Evolutionary conservation across 1,140 invertebrate genomes (phyloP).

Genomic region (Drosophila obscura): DNA sequence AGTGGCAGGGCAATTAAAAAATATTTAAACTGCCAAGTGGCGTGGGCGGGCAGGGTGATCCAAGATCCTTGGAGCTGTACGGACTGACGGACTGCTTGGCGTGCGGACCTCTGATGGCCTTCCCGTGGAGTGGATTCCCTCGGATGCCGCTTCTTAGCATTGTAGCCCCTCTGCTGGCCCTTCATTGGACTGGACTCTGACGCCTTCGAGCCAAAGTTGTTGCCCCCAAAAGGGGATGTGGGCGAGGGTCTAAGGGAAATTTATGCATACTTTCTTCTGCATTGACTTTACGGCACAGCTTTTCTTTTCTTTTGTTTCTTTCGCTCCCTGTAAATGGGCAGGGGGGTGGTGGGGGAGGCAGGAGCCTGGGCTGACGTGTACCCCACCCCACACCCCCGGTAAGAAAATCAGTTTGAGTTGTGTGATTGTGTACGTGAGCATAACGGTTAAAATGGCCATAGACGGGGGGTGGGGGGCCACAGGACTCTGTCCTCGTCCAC

Average conservation of each 20-base stretch:
- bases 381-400: neutral
- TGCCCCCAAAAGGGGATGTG: constrained; percentile 5
- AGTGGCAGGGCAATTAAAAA: constrained; percentile 74
- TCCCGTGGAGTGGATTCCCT: too few species aligned
- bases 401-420: constrained; percentile 71
- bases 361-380: neutral
- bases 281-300: constrained; percentile 18
- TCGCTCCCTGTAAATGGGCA: too few species aligned
- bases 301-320: constrained; percentile 5
- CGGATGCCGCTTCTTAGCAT: too few species aligned
- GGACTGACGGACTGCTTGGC: constrained; percentile 37
- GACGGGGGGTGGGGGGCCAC: neutral
- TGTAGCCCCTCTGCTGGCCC: too few species aligned
- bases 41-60: neutral
- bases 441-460: constrained; percentile 70
- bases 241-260: constrained; percentile 27
- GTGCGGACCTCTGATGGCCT: too few species aligned
- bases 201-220: constrained; percentile 33
- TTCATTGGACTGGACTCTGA: neutral
- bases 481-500: constrained; percentile 5
- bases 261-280: constrained; percentile 59
- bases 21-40: constrained; percentile 74
- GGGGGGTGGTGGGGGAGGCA: too few species aligned
- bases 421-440: constrained; percentile 82
- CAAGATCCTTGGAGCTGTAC: neutral